Percentiles rank a stretch among this genome's conserved stretches.
phyloP scores from a whole-genome alignment of 2,113 vertebrate genomes.

The Talpa occidentalis region DNA sequence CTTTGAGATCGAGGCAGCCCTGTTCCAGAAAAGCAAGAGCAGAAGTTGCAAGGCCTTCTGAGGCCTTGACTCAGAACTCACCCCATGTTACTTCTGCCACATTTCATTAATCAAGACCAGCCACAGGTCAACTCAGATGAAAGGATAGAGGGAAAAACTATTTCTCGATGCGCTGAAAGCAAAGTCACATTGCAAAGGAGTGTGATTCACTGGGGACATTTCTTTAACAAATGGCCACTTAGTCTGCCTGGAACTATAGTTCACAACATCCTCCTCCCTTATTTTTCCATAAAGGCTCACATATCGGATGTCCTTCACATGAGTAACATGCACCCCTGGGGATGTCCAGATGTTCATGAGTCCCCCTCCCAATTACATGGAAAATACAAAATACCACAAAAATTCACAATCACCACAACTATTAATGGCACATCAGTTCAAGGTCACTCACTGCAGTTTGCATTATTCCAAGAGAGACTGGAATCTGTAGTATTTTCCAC shows the following conservation, averaged over 20 bases:
- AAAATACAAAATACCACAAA: constrained; percentile 51
- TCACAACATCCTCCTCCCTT: neutral
- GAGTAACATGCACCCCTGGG: neutral
- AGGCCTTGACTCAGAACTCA: neutral
- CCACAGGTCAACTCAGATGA: neutral
- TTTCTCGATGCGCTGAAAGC: neutral
- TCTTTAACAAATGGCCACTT: neutral
- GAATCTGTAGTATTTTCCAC: neutral
- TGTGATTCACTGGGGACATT: neutral
- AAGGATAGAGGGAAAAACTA: neutral
- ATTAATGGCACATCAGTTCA: constrained; percentile 41
- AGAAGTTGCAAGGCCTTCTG: neutral
- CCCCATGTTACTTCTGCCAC: neutral
- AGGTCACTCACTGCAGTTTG: neutral
- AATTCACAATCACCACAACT: constrained; percentile 22
- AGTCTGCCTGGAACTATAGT: neutral
- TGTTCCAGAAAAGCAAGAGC: neutral
- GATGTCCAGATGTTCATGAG: constrained; percentile 56
- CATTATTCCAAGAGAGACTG: neutral
- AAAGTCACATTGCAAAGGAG: neutral
- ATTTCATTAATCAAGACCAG: neutral
- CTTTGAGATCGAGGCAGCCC: neutral
- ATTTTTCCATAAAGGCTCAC: constrained; percentile 46
- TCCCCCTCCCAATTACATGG: neutral
- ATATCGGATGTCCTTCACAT: neutral